phyloP scores from a whole-genome alignment of 2,113 vertebrate species.

The Chloroceryle aenea region DNA sequence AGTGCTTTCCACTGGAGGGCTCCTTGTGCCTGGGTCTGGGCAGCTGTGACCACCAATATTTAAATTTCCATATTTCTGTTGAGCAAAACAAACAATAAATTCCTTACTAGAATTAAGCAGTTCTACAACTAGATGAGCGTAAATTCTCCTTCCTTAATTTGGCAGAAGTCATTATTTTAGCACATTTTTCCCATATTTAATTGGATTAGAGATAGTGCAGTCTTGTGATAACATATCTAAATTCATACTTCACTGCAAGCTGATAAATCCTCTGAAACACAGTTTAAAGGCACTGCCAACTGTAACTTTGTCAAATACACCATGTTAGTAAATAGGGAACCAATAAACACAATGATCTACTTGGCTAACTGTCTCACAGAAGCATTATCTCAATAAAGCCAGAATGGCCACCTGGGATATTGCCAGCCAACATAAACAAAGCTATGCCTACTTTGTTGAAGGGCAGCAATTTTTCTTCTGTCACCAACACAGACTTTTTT shows the following conservation, averaged over 20 bases:
- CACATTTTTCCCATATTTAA: slow-evolving; percentile 23
- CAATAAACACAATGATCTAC: neutral
- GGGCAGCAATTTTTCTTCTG: slow-evolving; percentile 19
- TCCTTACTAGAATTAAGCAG: neutral
- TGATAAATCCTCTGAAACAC: neutral
- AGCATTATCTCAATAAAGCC: neutral
- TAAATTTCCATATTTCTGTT: neutral
- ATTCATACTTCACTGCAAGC: neutral
- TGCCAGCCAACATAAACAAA: slow-evolving; percentile 14
- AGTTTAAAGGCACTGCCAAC: neutral
- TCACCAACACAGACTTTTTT: neutral
- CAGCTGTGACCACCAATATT: neutral
- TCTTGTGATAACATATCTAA: neutral
- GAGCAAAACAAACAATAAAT: neutral
- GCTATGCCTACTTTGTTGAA: neutral
- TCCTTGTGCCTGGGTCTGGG: neutral
- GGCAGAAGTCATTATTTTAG: slow-evolving; percentile 6
- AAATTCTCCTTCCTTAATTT: neutral
- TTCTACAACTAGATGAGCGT: neutral
- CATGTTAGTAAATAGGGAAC: neutral
- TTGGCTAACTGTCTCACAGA: neutral
- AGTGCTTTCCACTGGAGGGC: neutral
- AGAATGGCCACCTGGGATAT: neutral
- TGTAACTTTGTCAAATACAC: neutral
- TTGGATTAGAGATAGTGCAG: neutral